phyloP scores from a whole-genome alignment of 1,140 invertebrate genomes.

The Calliopsis andreniformis region DNA sequence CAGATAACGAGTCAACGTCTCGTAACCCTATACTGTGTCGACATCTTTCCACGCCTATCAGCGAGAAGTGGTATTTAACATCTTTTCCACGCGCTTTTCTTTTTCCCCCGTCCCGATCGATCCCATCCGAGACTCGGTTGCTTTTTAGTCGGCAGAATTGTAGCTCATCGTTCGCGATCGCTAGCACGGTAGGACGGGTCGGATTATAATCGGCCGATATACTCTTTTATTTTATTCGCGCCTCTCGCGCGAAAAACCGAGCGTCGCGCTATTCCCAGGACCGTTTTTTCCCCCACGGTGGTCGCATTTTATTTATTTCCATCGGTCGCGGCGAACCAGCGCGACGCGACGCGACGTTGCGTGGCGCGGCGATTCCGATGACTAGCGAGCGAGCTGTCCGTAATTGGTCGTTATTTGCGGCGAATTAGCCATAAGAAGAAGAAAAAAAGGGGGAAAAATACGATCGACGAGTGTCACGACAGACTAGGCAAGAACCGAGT shows the following conservation, averaged over 20 bases:
- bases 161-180: conserved; percentile 69
- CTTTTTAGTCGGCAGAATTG: conserved; percentile 28
- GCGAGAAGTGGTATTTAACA: too few species aligned
- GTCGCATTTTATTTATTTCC: conserved; percentile 55
- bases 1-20: too few species aligned
- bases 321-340: conserved; percentile 26
- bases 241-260: conserved; percentile 42
- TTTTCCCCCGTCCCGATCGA: background rate
- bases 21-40: too few species aligned
- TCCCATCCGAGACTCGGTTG: background rate
- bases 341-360: too few species aligned
- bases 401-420: conserved; percentile 57
- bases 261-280: conserved; percentile 39
- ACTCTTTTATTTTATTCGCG: conserved; percentile 72
- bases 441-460: too few species aligned
- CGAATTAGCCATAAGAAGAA: conserved; percentile 28
- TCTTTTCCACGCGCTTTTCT: background rate
- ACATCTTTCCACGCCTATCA: too few species aligned
- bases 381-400: conserved; percentile 40
- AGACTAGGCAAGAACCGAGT: background rate
- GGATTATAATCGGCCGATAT: conserved; percentile 74
- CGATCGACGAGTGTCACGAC: background rate
- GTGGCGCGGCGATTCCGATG: conserved; percentile 47
- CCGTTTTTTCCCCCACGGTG: conserved; percentile 11
- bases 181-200: conserved; percentile 68